phyloP scores from a whole-genome alignment of 92 coral and sea anemone genomes.

The Porites rus region DNA sequence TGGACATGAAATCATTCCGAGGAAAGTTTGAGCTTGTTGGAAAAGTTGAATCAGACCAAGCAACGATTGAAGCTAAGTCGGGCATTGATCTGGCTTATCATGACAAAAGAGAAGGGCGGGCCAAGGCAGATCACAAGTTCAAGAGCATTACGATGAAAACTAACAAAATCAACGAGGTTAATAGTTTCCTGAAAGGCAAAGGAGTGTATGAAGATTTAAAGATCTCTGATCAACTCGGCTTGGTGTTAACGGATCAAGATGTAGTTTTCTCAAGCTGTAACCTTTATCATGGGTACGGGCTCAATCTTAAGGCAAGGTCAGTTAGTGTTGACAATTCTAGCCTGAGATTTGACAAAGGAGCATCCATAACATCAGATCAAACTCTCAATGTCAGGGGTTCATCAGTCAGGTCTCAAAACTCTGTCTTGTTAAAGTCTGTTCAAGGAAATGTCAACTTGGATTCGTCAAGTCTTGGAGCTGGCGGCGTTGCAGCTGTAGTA shows the following conservation, averaged over 20 bases:
- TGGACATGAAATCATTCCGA: slow-evolving; percentile 42
- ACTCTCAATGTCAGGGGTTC: slow-evolving; percentile 44
- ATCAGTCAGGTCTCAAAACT: slow-evolving; percentile 43
- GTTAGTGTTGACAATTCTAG: slow-evolving; percentile 54
- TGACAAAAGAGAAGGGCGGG: slow-evolving; percentile 49
- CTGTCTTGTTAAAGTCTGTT: slow-evolving; percentile 38
- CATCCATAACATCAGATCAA: slow-evolving; percentile 55
- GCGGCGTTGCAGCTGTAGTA: slow-evolving; percentile 52
- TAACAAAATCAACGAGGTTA: slow-evolving; percentile 57
- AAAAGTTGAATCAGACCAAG: slow-evolving; percentile 49
- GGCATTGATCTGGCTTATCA: slow-evolving; percentile 66
- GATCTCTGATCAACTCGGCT: slow-evolving; percentile 70
- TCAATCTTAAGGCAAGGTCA: slow-evolving; percentile 60
- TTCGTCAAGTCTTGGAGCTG: slow-evolving; percentile 58
- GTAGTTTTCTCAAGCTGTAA: slow-evolving; percentile 68
- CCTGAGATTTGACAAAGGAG: slow-evolving; percentile 54
- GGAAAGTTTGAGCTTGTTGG: slow-evolving; percentile 61
- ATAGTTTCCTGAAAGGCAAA: slow-evolving; percentile 58
- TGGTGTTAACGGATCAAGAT: slow-evolving; percentile 70
- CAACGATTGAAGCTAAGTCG: slow-evolving; percentile 47
- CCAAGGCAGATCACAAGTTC: slow-evolving; percentile 61
- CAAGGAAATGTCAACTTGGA: slow-evolving; percentile 58
- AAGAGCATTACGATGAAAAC: slow-evolving; percentile 59
- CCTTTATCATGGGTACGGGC: slow-evolving; percentile 51
- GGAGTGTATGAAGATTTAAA: slow-evolving; percentile 67